Conservation (phyloP, 2,797 vertebrate species). For the Mormyrus proboscirostris region DNA sequence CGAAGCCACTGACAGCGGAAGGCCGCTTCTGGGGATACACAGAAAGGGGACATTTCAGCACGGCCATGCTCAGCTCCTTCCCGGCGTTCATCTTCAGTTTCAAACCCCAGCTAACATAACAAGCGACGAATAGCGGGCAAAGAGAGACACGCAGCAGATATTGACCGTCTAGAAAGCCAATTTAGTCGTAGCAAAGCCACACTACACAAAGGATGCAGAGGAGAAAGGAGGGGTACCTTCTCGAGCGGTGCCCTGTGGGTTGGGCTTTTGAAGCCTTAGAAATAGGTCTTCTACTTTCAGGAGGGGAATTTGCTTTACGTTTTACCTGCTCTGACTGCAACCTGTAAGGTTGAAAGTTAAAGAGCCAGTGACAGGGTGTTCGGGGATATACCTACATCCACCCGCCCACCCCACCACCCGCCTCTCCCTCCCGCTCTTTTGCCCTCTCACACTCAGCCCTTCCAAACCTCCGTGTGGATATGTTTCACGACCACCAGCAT, state of each 20-base stretch:
- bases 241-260: constrained; percentile 94
- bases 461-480: background rate
- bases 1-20: constrained; percentile 79
- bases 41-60: constrained; percentile 38
- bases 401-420: background rate
- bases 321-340: constrained; percentile 99
- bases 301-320: constrained; percentile 96
- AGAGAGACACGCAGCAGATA: constrained; percentile 35
- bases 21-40: constrained; percentile 75
- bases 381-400: constrained; percentile 13
- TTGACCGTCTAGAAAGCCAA: constrained; percentile 28
- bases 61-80: background rate
- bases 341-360: constrained; percentile 88
- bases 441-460: background rate
- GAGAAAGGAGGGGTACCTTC: constrained; percentile 83
- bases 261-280: constrained; percentile 98
- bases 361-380: constrained; percentile 57
- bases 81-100: background rate
- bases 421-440: background rate
- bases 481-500: background rate
- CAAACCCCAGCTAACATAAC: background rate
- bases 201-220: constrained; percentile 51
- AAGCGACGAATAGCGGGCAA: constrained; percentile 6
- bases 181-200: constrained; percentile 11
- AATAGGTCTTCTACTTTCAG: constrained; percentile 98